Evolutionary conservation across 1,140 invertebrate genomes (phyloP), one percentile per base, ranked within the genome.

Genomic region (Hyposmocoma kahamanoa): DNA sequence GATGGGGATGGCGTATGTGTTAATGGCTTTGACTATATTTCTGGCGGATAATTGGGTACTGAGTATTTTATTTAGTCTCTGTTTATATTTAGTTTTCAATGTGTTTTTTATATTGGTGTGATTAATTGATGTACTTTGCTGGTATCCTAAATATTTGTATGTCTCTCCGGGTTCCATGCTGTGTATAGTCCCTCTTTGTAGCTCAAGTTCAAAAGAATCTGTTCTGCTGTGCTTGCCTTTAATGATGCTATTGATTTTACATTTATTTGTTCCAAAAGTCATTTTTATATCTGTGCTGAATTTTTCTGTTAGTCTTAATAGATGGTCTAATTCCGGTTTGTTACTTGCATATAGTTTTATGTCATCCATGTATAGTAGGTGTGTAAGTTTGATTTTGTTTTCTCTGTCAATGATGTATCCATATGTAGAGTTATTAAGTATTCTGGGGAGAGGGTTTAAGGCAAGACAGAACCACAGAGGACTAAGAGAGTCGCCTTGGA

Each of bases 111-210:
- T 41, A 5, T 26, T 3, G 22, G 24, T 53, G 2, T 47, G 44
- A 11, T 53, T 5, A 3, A 47, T 47, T 30, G 9, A 20, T 4
- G 6, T n/a, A 10, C 26, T 22, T 34, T 53, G 50, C n/a, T 47
- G 22, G 15, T 32, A 47, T n/a, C 50, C 50, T 42, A 53, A n/a
- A 24, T 53, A 47, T 47, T 53, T 53, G 22, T 53, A 53, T 2
- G 38, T 19, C 1, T 18, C 17, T 2, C 46, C 13, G 1, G 6
- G 13, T 1, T 32, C 39, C n/a, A n/a, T n/a, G n/a, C n/a, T n/a
- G n/a, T n/a, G n/a, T n/a, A n/a, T n/a, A n/a, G n/a, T n/a, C n/a
- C n/a, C n/a, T n/a, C n/a, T n/a, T n/a, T n/a, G n/a, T n/a, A n/a
- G n/a, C n/a, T n/a, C n/a, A n/a, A n/a, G n/a, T n/a, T n/a, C n/a